A percentile compares a stretch with the other conserved stretches of the same genome.
phyloP scores from a whole-genome alignment of 2,888 invertebrate genomes.

The Sphinx pinastri region DNA sequence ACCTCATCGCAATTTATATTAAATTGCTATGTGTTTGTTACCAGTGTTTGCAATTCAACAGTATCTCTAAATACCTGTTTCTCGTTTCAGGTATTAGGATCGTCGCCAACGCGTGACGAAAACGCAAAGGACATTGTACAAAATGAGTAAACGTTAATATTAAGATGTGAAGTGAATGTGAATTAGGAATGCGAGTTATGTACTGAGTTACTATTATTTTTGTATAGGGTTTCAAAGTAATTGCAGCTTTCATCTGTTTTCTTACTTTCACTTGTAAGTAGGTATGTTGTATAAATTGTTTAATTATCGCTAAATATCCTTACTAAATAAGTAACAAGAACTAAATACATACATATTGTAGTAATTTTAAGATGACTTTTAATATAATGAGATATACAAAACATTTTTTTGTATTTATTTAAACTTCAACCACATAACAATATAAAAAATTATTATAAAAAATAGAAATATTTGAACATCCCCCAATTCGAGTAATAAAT shows the following conservation, averaged over 20 bases:
- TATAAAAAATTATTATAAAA: not conserved
- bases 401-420: not conserved
- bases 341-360: slow-evolving; percentile 23
- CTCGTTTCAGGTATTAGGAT: slow-evolving; percentile 29
- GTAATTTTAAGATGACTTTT: slow-evolving; percentile 22
- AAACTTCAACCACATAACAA: not conserved
- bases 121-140: slow-evolving; percentile 22
- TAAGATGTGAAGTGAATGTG: slow-evolving; percentile 31
- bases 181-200: slow-evolving; percentile 34
- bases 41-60: no score
- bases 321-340: slow-evolving; percentile 7
- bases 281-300: slow-evolving; percentile 21
- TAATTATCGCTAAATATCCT: slow-evolving; percentile 15
- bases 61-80: not conserved
- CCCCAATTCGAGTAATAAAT: not conserved
- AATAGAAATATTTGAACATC: not conserved
- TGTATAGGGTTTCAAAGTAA: slow-evolving; percentile 4
- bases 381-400: not conserved
- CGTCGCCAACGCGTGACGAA: slow-evolving; percentile 3
- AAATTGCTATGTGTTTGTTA: not conserved
- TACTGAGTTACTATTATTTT: slow-evolving; percentile 4
- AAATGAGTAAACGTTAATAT: slow-evolving; percentile 13
- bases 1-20: not conserved
- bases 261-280: not conserved
- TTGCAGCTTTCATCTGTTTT: slow-evolving; percentile 4